Percentiles rank a stretch among this genome's conserved stretches.
phyloP scores from a whole-genome alignment of 2,888 invertebrate genomes.

The Yponomeuta plumbellus region DNA sequence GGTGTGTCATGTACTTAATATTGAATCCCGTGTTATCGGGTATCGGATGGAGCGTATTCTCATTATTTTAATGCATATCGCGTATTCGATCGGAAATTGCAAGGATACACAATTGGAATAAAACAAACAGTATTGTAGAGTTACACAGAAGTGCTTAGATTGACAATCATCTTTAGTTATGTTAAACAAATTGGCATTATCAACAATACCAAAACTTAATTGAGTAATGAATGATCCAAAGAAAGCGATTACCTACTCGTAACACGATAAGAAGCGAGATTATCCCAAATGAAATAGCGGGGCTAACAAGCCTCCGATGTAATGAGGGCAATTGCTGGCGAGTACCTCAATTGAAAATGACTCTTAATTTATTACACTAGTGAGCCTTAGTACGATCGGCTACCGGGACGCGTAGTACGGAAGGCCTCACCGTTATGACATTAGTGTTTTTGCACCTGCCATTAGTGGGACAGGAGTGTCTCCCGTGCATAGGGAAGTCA shows the following conservation, averaged over 20 bases:
- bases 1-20: constrained; percentile 24
- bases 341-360: constrained; percentile 38
- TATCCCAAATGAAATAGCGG: constrained; percentile 1
- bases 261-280: neutral
- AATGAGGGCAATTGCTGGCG: constrained; percentile 33
- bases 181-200: neutral
- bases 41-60: constrained; percentile 1
- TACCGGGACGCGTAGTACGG: constrained; percentile 39
- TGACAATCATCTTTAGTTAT: neutral
- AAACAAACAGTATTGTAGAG: neutral
- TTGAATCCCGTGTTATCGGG: constrained; percentile 7
- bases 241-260: neutral
- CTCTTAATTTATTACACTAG: constrained; percentile 42
- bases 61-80: constrained; percentile 12
- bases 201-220: neutral
- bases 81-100: constrained; percentile 7
- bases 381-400: constrained; percentile 32
- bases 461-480: constrained; percentile 65
- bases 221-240: neutral
- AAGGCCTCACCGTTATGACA: constrained; percentile 60
- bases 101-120: neutral
- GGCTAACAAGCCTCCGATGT: constrained; percentile 18
- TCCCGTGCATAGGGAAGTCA: constrained; percentile 59
- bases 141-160: neutral
- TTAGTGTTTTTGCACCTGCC: constrained; percentile 68